Conservation (phyloP, 2,797 vertebrate genomes). For the Peromyscus nudipes region DNA sequence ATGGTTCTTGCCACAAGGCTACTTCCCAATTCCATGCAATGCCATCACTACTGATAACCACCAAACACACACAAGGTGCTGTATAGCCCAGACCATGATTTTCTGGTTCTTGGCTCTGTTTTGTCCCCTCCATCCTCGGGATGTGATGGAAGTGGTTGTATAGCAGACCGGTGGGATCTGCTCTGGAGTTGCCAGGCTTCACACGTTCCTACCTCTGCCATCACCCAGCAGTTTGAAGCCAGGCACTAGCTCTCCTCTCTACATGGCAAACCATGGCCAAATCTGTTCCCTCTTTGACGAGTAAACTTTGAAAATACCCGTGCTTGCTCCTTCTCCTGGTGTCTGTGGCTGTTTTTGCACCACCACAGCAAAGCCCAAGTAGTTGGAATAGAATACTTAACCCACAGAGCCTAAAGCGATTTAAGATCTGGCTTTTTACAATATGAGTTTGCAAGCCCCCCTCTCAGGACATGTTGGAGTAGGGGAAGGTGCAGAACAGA, state of each 20-base stretch:
- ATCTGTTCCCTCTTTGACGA: background rate
- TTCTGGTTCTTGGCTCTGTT: background rate
- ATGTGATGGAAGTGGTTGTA: fast-evolving
- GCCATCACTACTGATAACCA: background rate
- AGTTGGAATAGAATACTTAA: background rate
- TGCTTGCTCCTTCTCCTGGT: background rate
- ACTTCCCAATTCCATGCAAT: background rate
- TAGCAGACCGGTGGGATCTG: background rate
- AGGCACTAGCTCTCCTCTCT: background rate
- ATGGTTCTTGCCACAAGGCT: background rate
- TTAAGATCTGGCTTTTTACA: background rate
- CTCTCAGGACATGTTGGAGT: background rate
- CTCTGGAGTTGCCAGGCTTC: background rate
- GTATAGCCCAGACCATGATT: background rate
- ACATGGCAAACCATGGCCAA: background rate
- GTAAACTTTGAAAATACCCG: background rate
- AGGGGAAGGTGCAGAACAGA: background rate
- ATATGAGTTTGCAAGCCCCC: background rate
- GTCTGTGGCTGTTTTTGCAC: background rate
- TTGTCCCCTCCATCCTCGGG: no score
- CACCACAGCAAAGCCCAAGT: background rate
- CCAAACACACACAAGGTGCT: background rate
- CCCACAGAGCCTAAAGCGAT: background rate
- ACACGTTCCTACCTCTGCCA: background rate
- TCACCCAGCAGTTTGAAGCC: background rate